Conservation (phyloP, 1,140 invertebrate genomes). For the Anastrepha obliqua region DNA sequence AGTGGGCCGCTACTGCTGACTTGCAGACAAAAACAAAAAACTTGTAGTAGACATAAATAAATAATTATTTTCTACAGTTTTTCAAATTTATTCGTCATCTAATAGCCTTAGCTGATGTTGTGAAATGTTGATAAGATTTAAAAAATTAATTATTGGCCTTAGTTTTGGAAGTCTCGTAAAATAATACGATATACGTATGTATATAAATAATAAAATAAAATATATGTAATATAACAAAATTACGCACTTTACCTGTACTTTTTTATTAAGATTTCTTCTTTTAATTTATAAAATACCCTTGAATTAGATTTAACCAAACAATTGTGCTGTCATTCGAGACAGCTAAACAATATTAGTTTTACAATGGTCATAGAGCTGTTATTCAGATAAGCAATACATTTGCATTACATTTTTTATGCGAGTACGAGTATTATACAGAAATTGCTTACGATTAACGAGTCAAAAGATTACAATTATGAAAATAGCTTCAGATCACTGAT, state of each 20-base stretch:
- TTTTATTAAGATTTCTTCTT: not conserved
- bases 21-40: too few relatives aligned
- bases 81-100: not conserved
- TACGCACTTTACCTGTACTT: not conserved
- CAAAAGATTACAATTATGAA: too few relatives aligned
- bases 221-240: not conserved
- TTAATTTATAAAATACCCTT: not conserved
- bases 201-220: not conserved
- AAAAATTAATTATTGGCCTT: slow-evolving; percentile 28
- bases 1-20: too few relatives aligned
- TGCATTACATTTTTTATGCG: too few relatives aligned
- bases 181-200: not conserved
- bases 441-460: too few relatives aligned
- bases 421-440: too few relatives aligned
- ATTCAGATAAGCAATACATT: too few relatives aligned
- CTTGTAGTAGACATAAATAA: too few relatives aligned
- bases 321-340: not conserved
- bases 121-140: slow-evolving; percentile 36
- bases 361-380: too few relatives aligned
- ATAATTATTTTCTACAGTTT: too few relatives aligned
- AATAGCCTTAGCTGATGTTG: slow-evolving; percentile 21
- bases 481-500: too few relatives aligned
- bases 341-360: too few relatives aligned
- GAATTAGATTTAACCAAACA: not conserved
- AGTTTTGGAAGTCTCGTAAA: not conserved